A percentile compares a stretch with the other conserved stretches of the same genome.
Conservation (phyloP, 1,140 invertebrate genomes). For the Agraylea sexmaculata region DNA sequence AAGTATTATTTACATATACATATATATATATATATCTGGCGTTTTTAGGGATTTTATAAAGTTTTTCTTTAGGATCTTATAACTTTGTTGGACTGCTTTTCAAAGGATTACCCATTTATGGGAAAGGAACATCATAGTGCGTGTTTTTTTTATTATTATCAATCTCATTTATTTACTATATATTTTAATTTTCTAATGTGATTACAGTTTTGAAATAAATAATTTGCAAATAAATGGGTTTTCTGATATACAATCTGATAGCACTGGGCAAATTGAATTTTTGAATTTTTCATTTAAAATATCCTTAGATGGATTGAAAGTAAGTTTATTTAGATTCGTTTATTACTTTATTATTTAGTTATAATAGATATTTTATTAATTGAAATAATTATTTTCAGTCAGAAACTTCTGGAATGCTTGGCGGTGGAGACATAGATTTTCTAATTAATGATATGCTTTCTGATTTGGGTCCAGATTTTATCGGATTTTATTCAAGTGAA, state of each 20-base stretch:
- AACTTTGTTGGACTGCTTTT: slow-evolving; percentile 26
- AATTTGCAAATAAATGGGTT: slow-evolving; percentile 9
- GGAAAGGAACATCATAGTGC: slow-evolving; percentile 27
- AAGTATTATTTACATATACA: slow-evolving; percentile 1
- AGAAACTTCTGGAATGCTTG: slow-evolving; percentile 26
- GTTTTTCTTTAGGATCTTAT: slow-evolving; percentile 27
- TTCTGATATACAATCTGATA: slow-evolving; percentile 4
- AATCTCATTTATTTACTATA: slow-evolving; percentile 9
- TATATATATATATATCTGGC: slow-evolving; percentile 1
- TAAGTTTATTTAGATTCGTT: too few species aligned
- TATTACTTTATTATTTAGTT: too few species aligned
- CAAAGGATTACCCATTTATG: slow-evolving; percentile 24
- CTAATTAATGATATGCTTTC: slow-evolving; percentile 30
- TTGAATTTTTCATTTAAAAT: too few species aligned
- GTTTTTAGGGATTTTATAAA: too few species aligned
- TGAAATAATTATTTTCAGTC: too few species aligned
- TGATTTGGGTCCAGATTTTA: slow-evolving; percentile 30
- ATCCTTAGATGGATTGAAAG: too few species aligned
- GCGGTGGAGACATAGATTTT: slow-evolving; percentile 30
- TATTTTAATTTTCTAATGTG: slow-evolving; percentile 7
- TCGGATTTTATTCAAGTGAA: slow-evolving; percentile 19
- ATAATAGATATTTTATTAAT: too few species aligned
- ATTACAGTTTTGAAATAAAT: slow-evolving; percentile 16
- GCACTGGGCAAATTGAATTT: too few species aligned
- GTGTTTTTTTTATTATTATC: slow-evolving; percentile 14